Percentiles rank a stretch among this genome's conserved stretches.
phyloP scores from a whole-genome alignment of 2,888 invertebrate species.

The Spodoptera exigua region DNA sequence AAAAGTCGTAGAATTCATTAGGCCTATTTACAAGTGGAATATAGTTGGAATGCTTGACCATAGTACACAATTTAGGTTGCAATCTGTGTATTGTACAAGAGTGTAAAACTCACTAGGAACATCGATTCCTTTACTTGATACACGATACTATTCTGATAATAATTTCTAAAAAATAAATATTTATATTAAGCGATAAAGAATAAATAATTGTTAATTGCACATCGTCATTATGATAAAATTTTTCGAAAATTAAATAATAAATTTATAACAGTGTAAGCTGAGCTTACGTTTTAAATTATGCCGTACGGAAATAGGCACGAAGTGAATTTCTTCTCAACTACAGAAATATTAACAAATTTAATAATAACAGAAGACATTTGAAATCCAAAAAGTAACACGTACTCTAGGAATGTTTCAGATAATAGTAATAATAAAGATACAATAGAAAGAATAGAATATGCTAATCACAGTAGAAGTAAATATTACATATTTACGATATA shows the following conservation, averaged over 20 bases:
- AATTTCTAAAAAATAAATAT: slow-evolving; percentile 87
- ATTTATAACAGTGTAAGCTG: slow-evolving; percentile 77
- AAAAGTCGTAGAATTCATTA: slow-evolving; percentile 82
- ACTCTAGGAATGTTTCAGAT: slow-evolving; percentile 85
- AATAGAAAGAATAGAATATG: slow-evolving; percentile 80
- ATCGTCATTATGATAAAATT: slow-evolving; percentile 80
- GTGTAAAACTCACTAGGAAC: slow-evolving; percentile 83
- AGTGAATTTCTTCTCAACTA: slow-evolving; percentile 70
- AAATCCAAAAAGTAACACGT: slow-evolving; percentile 73
- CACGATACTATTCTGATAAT: slow-evolving; percentile 77
- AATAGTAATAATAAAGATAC: slow-evolving; percentile 78
- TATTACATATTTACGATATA: slow-evolving; percentile 83
- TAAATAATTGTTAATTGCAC: slow-evolving; percentile 88
- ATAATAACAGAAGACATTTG: slow-evolving; percentile 59
- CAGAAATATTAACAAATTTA: slow-evolving; percentile 69
- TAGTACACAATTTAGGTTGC: slow-evolving; percentile 79
- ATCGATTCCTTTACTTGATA: slow-evolving; percentile 78
- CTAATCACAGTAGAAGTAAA: slow-evolving; percentile 87
- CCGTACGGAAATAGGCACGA: slow-evolving; percentile 77
- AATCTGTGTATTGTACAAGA: slow-evolving; percentile 78
- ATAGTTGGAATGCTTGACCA: slow-evolving; percentile 87
- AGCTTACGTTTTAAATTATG: slow-evolving; percentile 74
- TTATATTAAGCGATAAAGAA: slow-evolving; percentile 84
- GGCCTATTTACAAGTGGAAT: slow-evolving; percentile 89
- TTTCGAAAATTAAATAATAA: slow-evolving; percentile 79